A percentile compares a stretch with the other conserved stretches of the same genome.
These are phyloP conservation scores for Tridacna gigas DNA, from an alignment of 2,888 invertebrate species.

Conservation along the genomic window DNA sequence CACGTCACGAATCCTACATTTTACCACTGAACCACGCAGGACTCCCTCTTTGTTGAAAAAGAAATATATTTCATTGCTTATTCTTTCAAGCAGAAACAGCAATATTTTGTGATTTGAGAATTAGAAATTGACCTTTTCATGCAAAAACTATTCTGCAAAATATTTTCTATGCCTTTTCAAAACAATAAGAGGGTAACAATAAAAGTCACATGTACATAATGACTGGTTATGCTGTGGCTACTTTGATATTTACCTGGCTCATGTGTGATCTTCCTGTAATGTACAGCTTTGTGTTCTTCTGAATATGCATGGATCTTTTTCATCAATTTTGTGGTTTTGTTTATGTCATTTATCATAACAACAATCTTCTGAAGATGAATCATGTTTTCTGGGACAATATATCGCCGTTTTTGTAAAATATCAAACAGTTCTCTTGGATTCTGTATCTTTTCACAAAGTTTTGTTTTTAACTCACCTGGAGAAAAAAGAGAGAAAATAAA, in stretches of 20 bases:
- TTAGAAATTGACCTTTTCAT: no score
- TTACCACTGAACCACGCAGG: no score
- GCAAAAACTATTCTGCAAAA: no score
- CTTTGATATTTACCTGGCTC: background rate
- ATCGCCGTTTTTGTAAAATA: background rate
- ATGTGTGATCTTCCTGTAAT: background rate
- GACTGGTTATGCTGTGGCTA: background rate
- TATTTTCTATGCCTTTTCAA: background rate
- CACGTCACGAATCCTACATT: no score
- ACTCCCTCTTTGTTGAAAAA: background rate
- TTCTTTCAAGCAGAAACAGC: background rate
- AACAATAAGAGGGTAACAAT: background rate
- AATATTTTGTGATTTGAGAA: background rate
- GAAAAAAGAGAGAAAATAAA: no score
- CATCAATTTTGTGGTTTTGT: background rate
- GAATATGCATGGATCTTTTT: background rate
- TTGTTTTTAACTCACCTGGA: background rate
- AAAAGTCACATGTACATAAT: background rate
- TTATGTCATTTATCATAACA: background rate
- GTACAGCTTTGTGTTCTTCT: background rate
- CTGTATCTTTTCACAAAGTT: background rate
- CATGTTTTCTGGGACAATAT: background rate
- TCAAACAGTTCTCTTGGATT: background rate
- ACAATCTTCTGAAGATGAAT: background rate
- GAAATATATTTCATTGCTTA: background rate